Percentiles rank a stretch among this genome's conserved stretches.
phyloP scores from a whole-genome alignment of 2,797 vertebrate species.

The Geotrypetes seraphini region DNA sequence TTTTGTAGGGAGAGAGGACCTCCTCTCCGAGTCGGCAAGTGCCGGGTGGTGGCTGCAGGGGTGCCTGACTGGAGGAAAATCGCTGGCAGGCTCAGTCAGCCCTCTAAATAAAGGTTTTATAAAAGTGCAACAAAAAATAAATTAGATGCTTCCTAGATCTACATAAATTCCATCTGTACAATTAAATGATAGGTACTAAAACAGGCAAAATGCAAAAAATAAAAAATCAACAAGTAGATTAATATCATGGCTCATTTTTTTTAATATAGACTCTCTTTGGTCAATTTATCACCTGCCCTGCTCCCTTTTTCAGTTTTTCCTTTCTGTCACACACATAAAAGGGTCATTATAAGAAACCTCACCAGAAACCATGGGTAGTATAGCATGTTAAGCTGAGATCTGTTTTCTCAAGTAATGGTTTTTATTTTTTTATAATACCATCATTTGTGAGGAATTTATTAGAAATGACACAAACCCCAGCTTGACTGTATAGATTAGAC shows the following conservation, averaged over 20 bases:
- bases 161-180: no score
- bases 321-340: background rate
- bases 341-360: background rate
- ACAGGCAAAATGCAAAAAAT: no score
- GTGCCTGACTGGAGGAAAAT: no score
- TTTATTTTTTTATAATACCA: constrained; percentile 25
- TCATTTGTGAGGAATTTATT: constrained; percentile 19
- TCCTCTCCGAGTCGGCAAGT: no score
- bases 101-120: no score
- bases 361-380: constrained; percentile 8
- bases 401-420: background rate
- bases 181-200: no score
- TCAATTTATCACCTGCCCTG: background rate
- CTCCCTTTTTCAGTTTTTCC: background rate
- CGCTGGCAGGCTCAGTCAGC: no score
- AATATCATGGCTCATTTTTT: constrained; percentile 1
- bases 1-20: no score
- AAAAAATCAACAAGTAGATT: no score
- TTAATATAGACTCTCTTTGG: background rate
- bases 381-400: constrained; percentile 18
- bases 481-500: constrained; percentile 16
- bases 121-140: no score
- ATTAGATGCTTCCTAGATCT: no score
- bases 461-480: constrained; percentile 21
- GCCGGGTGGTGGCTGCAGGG: no score